Conservation (phyloP, 2,113 vertebrate genomes). For the Axis porcinus region DNA sequence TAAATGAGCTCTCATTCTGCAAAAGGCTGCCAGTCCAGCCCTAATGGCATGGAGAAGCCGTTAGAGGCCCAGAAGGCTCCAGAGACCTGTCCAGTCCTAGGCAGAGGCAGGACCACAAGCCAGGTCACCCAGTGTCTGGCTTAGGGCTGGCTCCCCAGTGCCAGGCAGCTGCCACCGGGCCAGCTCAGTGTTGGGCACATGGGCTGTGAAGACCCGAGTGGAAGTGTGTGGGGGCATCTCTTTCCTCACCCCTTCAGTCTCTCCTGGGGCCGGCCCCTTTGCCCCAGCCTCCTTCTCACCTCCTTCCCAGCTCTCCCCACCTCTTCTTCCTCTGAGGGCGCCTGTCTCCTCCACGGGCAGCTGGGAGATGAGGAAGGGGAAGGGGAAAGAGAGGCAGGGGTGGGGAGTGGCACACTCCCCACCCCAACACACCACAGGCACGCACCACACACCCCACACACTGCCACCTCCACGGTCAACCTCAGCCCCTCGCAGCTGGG, state of each 20-base stretch:
- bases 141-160: rapidly evolving
- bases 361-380: not conserved
- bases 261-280: not conserved
- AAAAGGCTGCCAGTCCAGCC: not conserved
- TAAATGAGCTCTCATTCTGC: not conserved
- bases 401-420: not conserved
- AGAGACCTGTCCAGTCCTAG: not conserved
- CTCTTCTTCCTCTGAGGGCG: not conserved
- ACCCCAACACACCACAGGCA: not conserved
- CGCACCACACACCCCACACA: not conserved
- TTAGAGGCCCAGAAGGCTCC: not conserved
- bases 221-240: not conserved
- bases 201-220: not conserved
- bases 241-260: not conserved
- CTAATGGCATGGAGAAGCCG: not conserved
- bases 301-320: not conserved
- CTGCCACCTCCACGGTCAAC: not conserved
- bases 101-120: not conserved
- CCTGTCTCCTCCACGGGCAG: not conserved
- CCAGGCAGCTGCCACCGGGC: not conserved
- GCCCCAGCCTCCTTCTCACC: not conserved
- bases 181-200: rapidly evolving
- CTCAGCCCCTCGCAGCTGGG: slow-evolving; percentile 62
- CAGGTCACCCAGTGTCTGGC: not conserved
- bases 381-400: not conserved